phyloP scores from a whole-genome alignment of 2,888 invertebrate species.

The Hypomecis punctinalis region DNA sequence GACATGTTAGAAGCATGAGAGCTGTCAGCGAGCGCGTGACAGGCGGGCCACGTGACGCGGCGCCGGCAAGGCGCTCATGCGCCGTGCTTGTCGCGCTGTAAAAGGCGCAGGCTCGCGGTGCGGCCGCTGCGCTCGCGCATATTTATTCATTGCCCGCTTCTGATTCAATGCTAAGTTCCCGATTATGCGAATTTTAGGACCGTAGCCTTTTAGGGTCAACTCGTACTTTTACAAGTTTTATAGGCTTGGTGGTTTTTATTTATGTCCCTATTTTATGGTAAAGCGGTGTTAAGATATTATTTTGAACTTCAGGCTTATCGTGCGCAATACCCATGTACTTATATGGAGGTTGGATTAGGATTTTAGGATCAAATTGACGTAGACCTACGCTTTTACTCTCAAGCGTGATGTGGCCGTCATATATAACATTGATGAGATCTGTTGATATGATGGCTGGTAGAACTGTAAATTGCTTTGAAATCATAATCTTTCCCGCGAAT shows the following conservation, averaged over 20 bases:
- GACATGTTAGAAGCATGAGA: conserved; percentile 37
- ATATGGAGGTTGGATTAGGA: too few species aligned
- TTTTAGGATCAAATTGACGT: too few species aligned
- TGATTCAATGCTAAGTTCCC: conserved; percentile 63
- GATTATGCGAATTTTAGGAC: conserved; percentile 58
- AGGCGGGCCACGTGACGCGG: conserved; percentile 59
- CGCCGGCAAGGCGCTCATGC: conserved; percentile 54
- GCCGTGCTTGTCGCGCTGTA: conserved; percentile 63
- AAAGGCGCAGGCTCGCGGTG: conserved; percentile 54
- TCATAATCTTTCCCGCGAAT: neutral
- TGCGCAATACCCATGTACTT: neutral
- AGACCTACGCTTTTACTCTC: too few species aligned
- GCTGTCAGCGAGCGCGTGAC: conserved; percentile 48
- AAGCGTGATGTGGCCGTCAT: too few species aligned
- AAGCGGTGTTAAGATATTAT: conserved; percentile 5
- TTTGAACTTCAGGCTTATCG: neutral
- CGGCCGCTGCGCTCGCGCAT: conserved; percentile 56
- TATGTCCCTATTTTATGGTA: conserved; percentile 30
- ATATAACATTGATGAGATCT: too few species aligned
- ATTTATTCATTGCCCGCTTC: conserved; percentile 68
- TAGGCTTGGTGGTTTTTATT: conserved; percentile 27
- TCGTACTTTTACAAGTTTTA: conserved; percentile 38
- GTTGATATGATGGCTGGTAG: too few species aligned
- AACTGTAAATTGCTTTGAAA: too few species aligned
- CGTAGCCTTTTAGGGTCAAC: conserved; percentile 49